Percentiles rank a stretch among this genome's conserved stretches.
Conservation (phyloP, 1,140 invertebrate species). For the Stegodyphus mimosarum region DNA sequence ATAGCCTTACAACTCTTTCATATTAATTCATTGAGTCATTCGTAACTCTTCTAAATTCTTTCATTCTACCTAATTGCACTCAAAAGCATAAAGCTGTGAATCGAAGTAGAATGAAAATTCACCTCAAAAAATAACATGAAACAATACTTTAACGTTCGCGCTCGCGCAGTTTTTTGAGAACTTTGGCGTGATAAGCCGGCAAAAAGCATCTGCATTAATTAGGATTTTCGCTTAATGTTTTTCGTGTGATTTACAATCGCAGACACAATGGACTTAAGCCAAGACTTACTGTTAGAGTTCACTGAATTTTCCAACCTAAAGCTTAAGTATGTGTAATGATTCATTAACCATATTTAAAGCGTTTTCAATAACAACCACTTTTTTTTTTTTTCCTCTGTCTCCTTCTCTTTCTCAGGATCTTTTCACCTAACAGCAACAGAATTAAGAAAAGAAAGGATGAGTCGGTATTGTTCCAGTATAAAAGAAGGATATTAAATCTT, state of each 20-base stretch:
- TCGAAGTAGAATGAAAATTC: no score
- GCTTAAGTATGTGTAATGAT: slow-evolving; percentile 14
- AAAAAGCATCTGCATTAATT: slow-evolving; percentile 4
- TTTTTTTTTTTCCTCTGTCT: neutral
- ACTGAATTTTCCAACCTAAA: slow-evolving; percentile 11
- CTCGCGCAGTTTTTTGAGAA: neutral
- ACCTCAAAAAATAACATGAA: neutral
- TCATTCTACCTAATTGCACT: no score
- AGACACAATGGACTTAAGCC: neutral
- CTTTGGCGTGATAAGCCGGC: neutral
- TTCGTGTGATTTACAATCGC: neutral
- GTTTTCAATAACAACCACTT: neutral
- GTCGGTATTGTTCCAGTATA: neutral
- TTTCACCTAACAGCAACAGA: neutral
- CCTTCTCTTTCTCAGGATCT: neutral
- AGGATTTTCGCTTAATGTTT: neutral
- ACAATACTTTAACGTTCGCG: neutral
- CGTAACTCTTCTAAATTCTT: no score
- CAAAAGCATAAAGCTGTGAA: no score
- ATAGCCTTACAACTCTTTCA: no score
- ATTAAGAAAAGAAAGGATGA: neutral
- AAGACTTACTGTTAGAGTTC: neutral
- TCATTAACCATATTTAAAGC: slow-evolving; percentile 1
- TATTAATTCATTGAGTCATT: no score
- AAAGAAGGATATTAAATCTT: neutral